These are phyloP conservation scores for Geodia barretti DNA, from an alignment of 37 sponge, comb jelly and placozoan species.

Conservation along the genomic window DNA sequence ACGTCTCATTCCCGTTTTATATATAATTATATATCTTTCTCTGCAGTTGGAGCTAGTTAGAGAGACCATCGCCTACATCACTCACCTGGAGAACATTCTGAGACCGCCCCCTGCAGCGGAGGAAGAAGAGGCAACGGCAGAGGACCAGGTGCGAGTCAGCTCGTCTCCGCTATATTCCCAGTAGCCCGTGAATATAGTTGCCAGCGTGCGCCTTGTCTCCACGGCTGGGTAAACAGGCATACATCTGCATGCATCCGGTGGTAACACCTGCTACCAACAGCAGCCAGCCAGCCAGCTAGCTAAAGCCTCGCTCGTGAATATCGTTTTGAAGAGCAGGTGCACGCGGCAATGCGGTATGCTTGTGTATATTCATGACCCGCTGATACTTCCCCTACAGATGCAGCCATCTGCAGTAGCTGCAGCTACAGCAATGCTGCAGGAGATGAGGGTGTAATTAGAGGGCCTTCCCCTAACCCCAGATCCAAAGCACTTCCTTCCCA, in stretches of 20 bases:
- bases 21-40: not conserved
- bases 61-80: conserved; percentile 68
- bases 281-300: too few relatives aligned
- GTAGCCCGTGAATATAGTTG: not conserved
- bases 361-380: not conserved
- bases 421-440: not conserved
- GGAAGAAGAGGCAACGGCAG: too few relatives aligned
- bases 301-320: not conserved
- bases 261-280: too few relatives aligned
- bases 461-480: not conserved
- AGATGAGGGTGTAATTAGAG: not conserved
- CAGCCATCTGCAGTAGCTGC: not conserved
- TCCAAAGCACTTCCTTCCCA: not conserved
- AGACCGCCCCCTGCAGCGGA: not conserved
- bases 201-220: too few relatives aligned
- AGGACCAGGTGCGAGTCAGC: not conserved
- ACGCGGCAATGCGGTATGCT: not conserved
- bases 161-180: not conserved
- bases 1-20: not conserved
- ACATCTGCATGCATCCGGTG: too few relatives aligned
- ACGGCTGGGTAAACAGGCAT: too few relatives aligned
- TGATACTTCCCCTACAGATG: too few relatives aligned
- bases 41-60: conserved; percentile 68
- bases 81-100: conserved; percentile 57
- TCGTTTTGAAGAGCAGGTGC: not conserved